Evolutionary conservation across 1,140 invertebrate genomes (phyloP), one percentile per base, ranked within the genome.

Genomic region (Chrysopa pallens): DNA sequence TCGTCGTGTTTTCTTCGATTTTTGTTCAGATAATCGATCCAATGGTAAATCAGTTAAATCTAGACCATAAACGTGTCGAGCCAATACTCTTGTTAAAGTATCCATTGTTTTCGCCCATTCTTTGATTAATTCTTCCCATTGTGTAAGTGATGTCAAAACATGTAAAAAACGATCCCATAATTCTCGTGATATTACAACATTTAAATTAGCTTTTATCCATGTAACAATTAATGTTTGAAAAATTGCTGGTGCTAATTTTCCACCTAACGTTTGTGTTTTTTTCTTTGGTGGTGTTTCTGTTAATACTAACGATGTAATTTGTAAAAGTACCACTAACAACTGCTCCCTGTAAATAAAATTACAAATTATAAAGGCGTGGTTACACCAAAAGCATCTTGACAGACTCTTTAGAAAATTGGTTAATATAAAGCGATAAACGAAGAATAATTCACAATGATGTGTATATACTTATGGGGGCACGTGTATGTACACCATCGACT

Each of bases 21-120:
- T 87, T 52, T 85, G 84, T 52, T 91, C 87, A 36, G 76, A 81
- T 15, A 90, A 58, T 46, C 87, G 66, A 54, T 92, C 86, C 39
- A 93, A 57, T 1, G 89, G 89, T 33, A 94, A 62, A 63, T 95
- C 88, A 40, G 80, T 80, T 36, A 97, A 62, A 66, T 96, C 91
- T 45, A 97, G 67, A 48, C 82, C 80, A 54, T 96, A 97, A 15
- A 96, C 89, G 55, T 94, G 88, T 28, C 85, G 73, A 0, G 90
- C 90, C 29, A 96, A 66, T 15, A 96, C 89, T 50, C 89, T 69
- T 0, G 91, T 96, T 47, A 96, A 60, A 0, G 90, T 95, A 55
- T 95, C 90, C 73, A 97, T 80, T 13, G 92, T 96, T 85, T 95
- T 96, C 39, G 86, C 85, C 92, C 92, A 97, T 60, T 98, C 91